Percentiles rank a stretch among this genome's conserved stretches.
phyloP scores from a whole-genome alignment of 2,797 vertebrate species.

The Dipus sagitta region DNA sequence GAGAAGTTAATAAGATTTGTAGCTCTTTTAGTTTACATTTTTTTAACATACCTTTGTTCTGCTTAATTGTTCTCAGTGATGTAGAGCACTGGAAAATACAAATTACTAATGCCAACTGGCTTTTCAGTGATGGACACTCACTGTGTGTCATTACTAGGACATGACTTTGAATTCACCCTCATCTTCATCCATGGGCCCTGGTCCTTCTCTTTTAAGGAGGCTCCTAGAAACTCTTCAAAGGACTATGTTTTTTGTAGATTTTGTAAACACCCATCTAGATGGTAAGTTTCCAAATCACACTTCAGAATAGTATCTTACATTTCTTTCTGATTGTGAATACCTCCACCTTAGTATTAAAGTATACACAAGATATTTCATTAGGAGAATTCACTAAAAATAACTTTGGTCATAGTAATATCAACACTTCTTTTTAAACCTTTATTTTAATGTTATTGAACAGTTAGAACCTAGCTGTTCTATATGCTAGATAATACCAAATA shows the following conservation, averaged over 20 bases:
- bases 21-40: not conserved
- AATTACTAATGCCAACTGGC: not conserved
- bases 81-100: not conserved
- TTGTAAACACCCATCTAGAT: not conserved
- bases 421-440: not conserved
- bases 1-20: not conserved
- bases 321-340: not conserved
- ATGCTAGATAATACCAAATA: not conserved
- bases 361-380: not conserved
- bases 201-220: not conserved
- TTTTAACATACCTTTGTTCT: not conserved
- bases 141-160: not conserved
- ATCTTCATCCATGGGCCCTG: not conserved
- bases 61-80: not conserved
- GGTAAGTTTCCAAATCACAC: not conserved
- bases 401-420: constrained; percentile 3
- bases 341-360: not conserved
- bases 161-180: not conserved
- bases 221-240: not conserved
- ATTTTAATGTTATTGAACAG: not conserved
- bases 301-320: not conserved
- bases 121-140: not conserved
- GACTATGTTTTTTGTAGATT: not conserved
- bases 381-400: not conserved
- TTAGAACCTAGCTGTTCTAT: not conserved